Evolutionary conservation across 2,888 invertebrate genomes (phyloP), one percentile per base, ranked within the genome.

Genomic region (Drosophila atripex): DNA sequence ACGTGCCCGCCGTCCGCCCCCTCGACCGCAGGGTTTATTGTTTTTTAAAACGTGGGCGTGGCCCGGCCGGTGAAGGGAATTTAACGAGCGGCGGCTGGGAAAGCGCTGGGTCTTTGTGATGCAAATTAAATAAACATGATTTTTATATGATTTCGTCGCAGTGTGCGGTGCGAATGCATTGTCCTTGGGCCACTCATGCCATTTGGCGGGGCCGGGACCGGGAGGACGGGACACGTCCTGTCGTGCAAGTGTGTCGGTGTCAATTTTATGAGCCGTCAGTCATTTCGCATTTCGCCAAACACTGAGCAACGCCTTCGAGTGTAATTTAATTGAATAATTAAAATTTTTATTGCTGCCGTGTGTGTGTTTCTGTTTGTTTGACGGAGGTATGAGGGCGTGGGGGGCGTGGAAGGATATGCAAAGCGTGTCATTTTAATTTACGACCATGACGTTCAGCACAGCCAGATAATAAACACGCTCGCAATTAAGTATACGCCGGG

Each of bases 81-180:
- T 84, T 84, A 88, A 84, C 83, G 83, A 82, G 64, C 85, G 55
- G 50, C 52, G 61, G 66, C 60, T 55, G 58, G 47, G 63, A 68
- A 52, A 52, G 47, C 60, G 12, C 12, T 6, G 47, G 54, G 9
- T 63, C 45, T 78, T 86, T 85, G 73, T 78, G 76, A 88, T 85
- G 86, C 79, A 88, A 88, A 88, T 88, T 71, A 88, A 85, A 88
- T 88, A 88, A 88, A 88, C 86, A 85, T 88, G 88, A 85, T 83
- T 83, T 69, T 85, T 77, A 87, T 87, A 76, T 70, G 89, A 85
- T 84, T 87, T 88, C 66, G 45, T 88, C 66, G 45, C 50, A 45
- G 70, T 69, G 28, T 68, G 53, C 50, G 39, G 25, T 56, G 47
- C 54, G 25, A 50, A 49, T 71, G 52, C 58, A 55, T 68, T 54